These are phyloP conservation scores for Turnix velox DNA, from an alignment of 2,113 vertebrate species.

Conservation along the genomic window DNA sequence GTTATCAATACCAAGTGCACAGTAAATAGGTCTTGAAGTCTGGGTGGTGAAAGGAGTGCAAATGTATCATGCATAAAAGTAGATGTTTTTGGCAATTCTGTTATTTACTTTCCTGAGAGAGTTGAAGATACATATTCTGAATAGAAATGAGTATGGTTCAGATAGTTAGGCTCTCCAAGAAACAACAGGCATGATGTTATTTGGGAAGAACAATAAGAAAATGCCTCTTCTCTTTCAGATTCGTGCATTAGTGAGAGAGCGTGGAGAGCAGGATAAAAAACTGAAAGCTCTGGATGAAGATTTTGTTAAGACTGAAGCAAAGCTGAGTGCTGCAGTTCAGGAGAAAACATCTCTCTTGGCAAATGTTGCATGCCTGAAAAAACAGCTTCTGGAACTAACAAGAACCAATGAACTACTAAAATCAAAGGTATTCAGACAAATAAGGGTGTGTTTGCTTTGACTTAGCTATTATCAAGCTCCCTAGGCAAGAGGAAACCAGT, in stretches of 20 bases:
- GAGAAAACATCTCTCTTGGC: conserved; percentile 86
- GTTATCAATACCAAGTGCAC: too few relatives aligned
- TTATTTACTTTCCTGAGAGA: not conserved
- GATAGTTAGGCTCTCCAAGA: not conserved
- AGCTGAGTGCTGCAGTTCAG: conserved; percentile 79
- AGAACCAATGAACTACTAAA: conserved; percentile 89
- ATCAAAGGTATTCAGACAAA: conserved; percentile 80
- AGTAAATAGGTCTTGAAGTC: too few relatives aligned
- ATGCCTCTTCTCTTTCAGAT: conserved; percentile 71
- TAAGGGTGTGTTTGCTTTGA: fast-evolving
- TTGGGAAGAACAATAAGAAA: not conserved
- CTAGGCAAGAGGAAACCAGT: not conserved
- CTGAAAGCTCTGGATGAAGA: conserved; percentile 82
- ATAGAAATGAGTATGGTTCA: not conserved
- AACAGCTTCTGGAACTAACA: conserved; percentile 83
- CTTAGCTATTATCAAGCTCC: not conserved
- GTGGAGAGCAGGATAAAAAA: conserved; percentile 82
- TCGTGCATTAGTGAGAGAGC: conserved; percentile 83
- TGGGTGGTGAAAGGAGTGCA: too few relatives aligned
- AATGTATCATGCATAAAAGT: not conserved
- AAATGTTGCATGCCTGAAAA: conserved; percentile 82
- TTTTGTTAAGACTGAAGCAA: conserved; percentile 82
- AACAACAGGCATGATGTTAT: not conserved
- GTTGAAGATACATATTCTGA: not conserved
- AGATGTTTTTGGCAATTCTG: not conserved